Evolutionary conservation across 1,140 invertebrate genomes (phyloP).

Genomic region (Bombyx mandarina): DNA sequence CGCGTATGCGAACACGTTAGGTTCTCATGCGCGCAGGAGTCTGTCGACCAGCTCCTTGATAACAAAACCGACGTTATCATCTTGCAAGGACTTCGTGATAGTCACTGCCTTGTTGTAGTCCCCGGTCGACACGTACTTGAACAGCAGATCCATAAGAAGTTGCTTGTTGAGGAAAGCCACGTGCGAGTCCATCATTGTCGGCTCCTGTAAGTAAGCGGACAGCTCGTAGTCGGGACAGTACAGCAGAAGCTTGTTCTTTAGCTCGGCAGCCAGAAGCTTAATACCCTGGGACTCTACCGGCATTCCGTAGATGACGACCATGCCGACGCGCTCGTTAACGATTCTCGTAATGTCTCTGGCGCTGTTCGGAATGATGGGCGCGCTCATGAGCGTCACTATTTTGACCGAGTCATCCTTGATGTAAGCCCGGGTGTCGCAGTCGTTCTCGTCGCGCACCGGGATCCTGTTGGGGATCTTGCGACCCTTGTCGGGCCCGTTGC

Average conservation of each 20-base stretch:
- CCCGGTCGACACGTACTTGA: not conserved
- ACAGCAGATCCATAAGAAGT: not conserved
- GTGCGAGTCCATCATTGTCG: not conserved
- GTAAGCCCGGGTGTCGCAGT: not conserved
- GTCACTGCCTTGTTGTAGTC: not conserved
- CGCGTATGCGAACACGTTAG: too few species aligned
- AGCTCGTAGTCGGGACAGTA: not conserved
- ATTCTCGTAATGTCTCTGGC: not conserved
- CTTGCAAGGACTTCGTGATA: not conserved
- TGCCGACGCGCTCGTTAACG: not conserved
- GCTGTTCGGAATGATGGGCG: not conserved
- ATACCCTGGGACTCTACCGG: not conserved
- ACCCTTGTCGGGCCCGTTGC: not conserved
- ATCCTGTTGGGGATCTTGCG: not conserved
- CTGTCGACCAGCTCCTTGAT: not conserved
- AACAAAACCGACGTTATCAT: not conserved
- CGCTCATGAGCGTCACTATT: not conserved
- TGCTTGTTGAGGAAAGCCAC: not conserved
- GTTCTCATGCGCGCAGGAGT: not conserved
- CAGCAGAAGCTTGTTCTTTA: not conserved
- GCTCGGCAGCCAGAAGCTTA: not conserved
- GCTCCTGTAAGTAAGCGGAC: not conserved
- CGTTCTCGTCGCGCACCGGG: not conserved
- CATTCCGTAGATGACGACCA: not conserved
- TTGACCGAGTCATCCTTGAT: constrained; percentile 1